phyloP scores from a whole-genome alignment of 2,113 vertebrate species.

The Lasiurus borealis region DNA sequence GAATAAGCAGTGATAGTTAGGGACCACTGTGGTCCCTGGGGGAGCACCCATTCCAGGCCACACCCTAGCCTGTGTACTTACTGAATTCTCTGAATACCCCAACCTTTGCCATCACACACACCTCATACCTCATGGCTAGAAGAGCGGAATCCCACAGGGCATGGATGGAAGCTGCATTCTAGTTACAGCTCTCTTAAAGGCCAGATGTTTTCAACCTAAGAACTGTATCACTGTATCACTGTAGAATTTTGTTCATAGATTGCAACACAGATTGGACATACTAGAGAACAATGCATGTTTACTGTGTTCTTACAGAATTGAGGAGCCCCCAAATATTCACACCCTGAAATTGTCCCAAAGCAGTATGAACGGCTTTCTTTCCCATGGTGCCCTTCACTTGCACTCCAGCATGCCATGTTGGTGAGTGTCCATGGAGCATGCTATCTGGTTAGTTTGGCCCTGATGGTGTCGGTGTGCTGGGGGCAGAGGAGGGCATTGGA shows the following conservation, averaged over 20 bases:
- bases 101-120: background rate
- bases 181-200: constrained; percentile 27
- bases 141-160: background rate
- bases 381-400: background rate
- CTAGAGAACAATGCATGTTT: background rate
- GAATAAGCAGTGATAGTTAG: background rate
- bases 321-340: background rate
- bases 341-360: background rate
- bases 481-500: no score
- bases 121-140: background rate
- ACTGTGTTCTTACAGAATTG: background rate
- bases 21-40: background rate
- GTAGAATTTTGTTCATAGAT: background rate
- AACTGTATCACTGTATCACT: background rate
- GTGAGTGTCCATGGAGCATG: background rate
- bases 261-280: background rate
- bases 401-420: background rate
- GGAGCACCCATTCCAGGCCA: background rate
- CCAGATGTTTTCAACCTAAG: background rate
- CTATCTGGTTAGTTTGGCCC: background rate
- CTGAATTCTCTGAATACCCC: background rate
- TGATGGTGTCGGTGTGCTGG: background rate
- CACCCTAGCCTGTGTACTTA: no score
- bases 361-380: background rate
- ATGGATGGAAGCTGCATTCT: background rate